Percentiles rank a stretch among this genome's conserved stretches.
These are phyloP conservation scores for Temnothorax curvispinosus DNA, from an alignment of 1,140 invertebrate genomes.

Conservation along the genomic window DNA sequence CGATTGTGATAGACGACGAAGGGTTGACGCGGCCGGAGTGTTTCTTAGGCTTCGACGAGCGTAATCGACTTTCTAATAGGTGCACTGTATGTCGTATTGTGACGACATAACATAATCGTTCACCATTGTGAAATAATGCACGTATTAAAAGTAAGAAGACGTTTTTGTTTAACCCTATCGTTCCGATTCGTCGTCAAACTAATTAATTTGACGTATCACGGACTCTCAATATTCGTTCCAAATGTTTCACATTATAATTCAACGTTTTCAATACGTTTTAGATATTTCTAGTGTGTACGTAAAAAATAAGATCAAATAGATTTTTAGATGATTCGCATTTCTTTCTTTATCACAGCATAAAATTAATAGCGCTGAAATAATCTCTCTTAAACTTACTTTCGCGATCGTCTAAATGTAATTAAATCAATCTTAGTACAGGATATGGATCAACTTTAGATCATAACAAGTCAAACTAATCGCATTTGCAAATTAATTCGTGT, in stretches of 20 bases:
- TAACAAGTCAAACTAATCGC: neutral
- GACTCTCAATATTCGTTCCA: neutral
- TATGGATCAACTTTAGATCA: neutral
- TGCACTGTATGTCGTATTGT: neutral
- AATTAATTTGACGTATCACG: neutral
- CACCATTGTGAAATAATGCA: neutral
- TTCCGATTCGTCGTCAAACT: neutral
- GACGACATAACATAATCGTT: slow-evolving; percentile 4
- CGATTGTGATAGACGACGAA: slow-evolving; percentile 30
- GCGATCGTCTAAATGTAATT: neutral
- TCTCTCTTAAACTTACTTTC: neutral
- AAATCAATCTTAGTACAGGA: neutral
- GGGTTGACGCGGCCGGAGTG: slow-evolving; percentile 35
- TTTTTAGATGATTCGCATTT: neutral
- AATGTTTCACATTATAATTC: neutral
- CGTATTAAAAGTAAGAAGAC: neutral
- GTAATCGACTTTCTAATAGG: slow-evolving; percentile 45
- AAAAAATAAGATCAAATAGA: neutral
- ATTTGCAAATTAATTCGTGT: neutral
- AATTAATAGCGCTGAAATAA: neutral
- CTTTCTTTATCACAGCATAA: neutral
- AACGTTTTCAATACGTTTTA: neutral
- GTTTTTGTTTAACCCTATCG: neutral
- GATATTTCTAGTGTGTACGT: neutral
- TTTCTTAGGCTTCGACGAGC: slow-evolving; percentile 17